These are phyloP conservation scores for Polyodon spathula DNA, from an alignment of 2,113 vertebrate species.

Conservation along the genomic window DNA sequence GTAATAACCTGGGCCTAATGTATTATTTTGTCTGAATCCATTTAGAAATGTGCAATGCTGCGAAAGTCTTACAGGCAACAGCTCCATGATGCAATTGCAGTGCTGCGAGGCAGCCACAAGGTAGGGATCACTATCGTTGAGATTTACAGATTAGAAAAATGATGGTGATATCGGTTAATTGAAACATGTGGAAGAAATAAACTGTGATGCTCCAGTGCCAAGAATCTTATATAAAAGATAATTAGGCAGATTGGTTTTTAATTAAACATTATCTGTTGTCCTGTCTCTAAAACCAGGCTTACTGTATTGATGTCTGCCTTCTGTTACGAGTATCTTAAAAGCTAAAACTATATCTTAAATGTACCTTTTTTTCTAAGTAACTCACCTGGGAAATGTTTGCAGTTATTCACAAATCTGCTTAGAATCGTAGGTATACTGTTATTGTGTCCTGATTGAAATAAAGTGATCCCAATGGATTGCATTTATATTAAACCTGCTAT, in stretches of 20 bases:
- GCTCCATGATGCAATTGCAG: constrained; percentile 36
- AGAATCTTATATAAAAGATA: not conserved
- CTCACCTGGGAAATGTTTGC: too few species aligned
- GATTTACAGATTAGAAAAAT: not conserved
- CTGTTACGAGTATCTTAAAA: too few species aligned
- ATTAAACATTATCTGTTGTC: not conserved
- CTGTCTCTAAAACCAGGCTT: not conserved
- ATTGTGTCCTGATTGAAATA: not conserved
- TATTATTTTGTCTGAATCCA: constrained; percentile 24
- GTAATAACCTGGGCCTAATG: not conserved
- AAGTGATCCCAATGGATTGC: not conserved
- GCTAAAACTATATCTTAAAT: too few species aligned
- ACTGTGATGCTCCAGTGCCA: not conserved
- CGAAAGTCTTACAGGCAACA: constrained; percentile 41
- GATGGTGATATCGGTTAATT: not conserved
- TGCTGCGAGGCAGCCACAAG: constrained; percentile 35
- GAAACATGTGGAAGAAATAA: too few species aligned
- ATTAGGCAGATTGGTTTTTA: not conserved
- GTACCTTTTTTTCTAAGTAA: too few species aligned
- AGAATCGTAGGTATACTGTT: not conserved
- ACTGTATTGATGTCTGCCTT: too few species aligned
- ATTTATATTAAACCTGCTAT: not conserved
- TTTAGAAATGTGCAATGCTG: constrained; percentile 44
- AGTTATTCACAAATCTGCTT: too few species aligned
- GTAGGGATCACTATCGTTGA: constrained; percentile 17